Percentiles rank a stretch among this genome's conserved stretches.
Conservation (phyloP, 1,140 invertebrate genomes). For the Acromyrmex heyeri region DNA sequence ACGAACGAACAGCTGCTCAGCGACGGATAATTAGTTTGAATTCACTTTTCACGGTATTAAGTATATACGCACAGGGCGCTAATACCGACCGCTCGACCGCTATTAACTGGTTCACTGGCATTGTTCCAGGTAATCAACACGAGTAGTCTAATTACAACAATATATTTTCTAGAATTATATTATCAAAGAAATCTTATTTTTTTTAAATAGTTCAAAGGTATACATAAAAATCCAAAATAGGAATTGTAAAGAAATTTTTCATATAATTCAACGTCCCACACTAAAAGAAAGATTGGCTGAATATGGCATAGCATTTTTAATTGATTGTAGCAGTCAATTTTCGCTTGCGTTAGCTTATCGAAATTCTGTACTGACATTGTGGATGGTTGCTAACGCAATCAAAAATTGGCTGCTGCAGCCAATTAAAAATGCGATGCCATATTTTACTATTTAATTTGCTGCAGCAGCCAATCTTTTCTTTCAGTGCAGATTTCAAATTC, state of each 20-base stretch:
- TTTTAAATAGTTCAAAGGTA: not conserved
- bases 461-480: too few species aligned
- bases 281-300: not conserved
- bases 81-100: not conserved
- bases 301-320: too few species aligned
- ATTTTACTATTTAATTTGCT: too few species aligned
- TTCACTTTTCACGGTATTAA: conserved; percentile 75
- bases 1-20: conserved; percentile 71
- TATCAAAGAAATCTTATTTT: not conserved
- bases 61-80: not conserved
- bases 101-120: conserved; percentile 44
- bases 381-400: too few species aligned
- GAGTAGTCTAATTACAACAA: conserved; percentile 9
- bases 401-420: too few species aligned
- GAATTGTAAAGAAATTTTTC: not conserved
- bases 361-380: too few species aligned
- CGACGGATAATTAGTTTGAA: conserved; percentile 73
- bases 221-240: not conserved
- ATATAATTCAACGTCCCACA: not conserved
- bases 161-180: not conserved
- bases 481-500: not conserved
- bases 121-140: not conserved
- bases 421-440: too few species aligned
- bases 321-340: too few species aligned
- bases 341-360: too few species aligned